These are phyloP conservation scores for Notiomystis cincta DNA, from an alignment of 2,113 vertebrate genomes.

Conservation along the genomic window DNA sequence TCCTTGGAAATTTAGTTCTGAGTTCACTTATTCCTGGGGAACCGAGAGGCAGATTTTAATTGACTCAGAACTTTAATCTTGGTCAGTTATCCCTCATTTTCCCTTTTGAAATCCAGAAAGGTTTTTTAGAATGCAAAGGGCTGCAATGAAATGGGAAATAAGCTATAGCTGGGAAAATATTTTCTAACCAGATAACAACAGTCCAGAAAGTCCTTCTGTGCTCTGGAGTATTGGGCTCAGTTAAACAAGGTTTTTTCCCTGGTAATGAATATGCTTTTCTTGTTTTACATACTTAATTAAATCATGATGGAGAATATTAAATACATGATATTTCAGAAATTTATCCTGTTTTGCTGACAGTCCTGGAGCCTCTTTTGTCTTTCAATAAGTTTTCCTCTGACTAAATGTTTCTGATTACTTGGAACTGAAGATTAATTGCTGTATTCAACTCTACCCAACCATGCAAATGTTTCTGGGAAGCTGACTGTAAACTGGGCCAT, in stretches of 20 bases:
- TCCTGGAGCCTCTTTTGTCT: background rate
- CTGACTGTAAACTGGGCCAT: background rate
- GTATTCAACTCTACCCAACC: conserved; percentile 1
- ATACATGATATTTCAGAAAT: background rate
- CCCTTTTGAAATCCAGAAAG: background rate
- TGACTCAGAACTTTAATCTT: background rate
- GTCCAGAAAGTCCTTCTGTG: background rate
- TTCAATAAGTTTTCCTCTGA: background rate
- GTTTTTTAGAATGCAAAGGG: background rate
- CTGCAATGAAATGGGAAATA: background rate
- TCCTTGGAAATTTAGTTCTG: background rate
- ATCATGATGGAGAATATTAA: background rate
- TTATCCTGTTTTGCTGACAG: background rate
- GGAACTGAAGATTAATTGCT: conserved; percentile 8
- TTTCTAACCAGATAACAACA: background rate
- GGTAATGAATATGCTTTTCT: background rate
- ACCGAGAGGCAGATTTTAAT: background rate
- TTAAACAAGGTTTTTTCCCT: background rate
- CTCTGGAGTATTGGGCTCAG: background rate
- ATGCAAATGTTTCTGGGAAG: conserved; percentile 16
- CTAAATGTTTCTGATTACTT: conserved; percentile 21
- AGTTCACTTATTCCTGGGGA: background rate
- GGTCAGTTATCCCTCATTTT: background rate
- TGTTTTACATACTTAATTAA: background rate
- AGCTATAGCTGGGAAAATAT: background rate